Base-by-base conservation (phyloP, 1,140 invertebrate genomes). In the Drosophila kohkoa region DNA sequence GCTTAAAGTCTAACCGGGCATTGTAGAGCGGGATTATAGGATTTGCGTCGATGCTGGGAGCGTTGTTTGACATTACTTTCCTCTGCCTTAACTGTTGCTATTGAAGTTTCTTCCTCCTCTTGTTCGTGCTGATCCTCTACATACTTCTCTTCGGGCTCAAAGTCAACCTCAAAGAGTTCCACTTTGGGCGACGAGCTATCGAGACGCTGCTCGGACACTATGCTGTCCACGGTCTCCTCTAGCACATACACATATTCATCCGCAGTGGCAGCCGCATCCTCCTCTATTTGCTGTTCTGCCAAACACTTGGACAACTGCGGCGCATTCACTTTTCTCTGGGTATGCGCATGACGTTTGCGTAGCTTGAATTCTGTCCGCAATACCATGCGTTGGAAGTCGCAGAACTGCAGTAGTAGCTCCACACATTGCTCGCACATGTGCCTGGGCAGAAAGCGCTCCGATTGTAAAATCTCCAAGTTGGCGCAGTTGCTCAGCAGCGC, bases 391-490 rank as follows among this genome's bases (percentile, higher is more conserved):
- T 79, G 78, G 10, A 90, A 89, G 0, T 73, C 32, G 48, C 70
- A 55, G 7, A 52, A 13, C 0, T 67, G 20, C 0, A 25, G 49
- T 8, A 89, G 55, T 8, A 49, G 7, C 2, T 25, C 20, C 4
- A 51, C 60, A 6, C 85, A 89, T 0, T 1, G n/a, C 3, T 55
- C 43, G 43, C 85, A 89, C 0, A 89, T 85, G 28, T 81, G 65
- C 1, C 38, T 25, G 5, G 85, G 85, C 54, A 89, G 68, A 5
- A 74, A 82, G 7, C 72, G 25, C 13, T 91, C 82, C 13, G 66
- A 51, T 15, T 78, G 65, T 6, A 76, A 25, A 4, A 87, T 52
- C 13, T 79, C 55, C 43, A 91, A 16, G 15, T 77, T 79, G 25
- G 70, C 51, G 64, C 82, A 86, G 54, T 78, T 80, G 41, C 51